Evolutionary conservation across 2,113 vertebrate species (phyloP).

Genomic region (Sula dactylatra): DNA sequence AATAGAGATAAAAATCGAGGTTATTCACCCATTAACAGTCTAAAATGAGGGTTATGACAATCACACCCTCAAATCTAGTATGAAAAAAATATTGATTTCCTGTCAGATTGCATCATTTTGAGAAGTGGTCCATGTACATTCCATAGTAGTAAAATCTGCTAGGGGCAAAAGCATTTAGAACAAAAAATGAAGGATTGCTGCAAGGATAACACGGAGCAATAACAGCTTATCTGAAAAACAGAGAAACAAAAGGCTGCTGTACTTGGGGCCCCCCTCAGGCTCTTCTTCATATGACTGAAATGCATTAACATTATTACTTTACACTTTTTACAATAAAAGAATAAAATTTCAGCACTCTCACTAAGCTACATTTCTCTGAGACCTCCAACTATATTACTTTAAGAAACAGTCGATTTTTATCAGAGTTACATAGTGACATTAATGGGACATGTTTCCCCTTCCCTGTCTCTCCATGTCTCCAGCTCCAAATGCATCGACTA

Average conservation of each 20-base stretch:
- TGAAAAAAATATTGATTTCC: slow-evolving; percentile 90
- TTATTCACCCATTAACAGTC: slow-evolving; percentile 73
- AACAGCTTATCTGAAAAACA: slow-evolving; percentile 49
- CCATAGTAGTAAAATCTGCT: slow-evolving; percentile 72
- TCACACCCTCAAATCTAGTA: slow-evolving; percentile 83
- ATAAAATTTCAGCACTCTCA: neutral
- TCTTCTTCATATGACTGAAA: slow-evolving; percentile 39
- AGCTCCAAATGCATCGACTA: neutral
- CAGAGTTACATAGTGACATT: neutral
- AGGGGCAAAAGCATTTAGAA: slow-evolving; percentile 74
- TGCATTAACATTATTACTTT: slow-evolving; percentile 25
- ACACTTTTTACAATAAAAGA: neutral
- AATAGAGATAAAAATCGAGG: slow-evolving; percentile 73
- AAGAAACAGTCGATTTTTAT: neutral
- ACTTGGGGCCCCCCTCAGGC: neutral
- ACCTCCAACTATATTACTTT: neutral
- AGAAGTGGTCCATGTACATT: slow-evolving; percentile 72
- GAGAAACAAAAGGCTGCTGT: slow-evolving; percentile 57
- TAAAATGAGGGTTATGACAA: slow-evolving; percentile 82
- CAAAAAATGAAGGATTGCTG: slow-evolving; percentile 67
- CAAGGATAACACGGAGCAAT: slow-evolving; percentile 62
- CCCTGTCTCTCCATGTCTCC: rapidly evolving
- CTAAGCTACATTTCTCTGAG: neutral
- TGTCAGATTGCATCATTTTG: slow-evolving; percentile 87
- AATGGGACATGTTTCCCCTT: neutral